Conservation (phyloP, 2,888 invertebrate species). For the Acanthosepion esculentum region DNA sequence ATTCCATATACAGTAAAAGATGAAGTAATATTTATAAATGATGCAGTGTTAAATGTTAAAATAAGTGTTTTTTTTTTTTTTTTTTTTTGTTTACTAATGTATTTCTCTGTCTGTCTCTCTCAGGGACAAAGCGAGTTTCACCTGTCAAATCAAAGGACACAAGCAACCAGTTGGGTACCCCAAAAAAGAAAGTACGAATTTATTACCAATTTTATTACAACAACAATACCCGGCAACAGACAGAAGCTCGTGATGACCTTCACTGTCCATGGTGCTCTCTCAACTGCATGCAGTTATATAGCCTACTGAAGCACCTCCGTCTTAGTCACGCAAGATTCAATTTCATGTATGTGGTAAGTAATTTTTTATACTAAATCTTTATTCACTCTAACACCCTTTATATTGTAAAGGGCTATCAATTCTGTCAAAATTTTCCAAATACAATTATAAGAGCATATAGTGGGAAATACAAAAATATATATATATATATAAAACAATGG, state of each 20-base stretch:
- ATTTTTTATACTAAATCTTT: background rate
- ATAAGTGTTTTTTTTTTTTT: too few species aligned
- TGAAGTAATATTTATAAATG: too few species aligned
- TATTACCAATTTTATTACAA: slow-evolving; percentile 97
- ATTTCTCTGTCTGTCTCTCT: background rate
- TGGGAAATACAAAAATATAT: too few species aligned
- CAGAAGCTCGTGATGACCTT: slow-evolving; percentile 92
- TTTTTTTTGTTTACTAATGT: too few species aligned
- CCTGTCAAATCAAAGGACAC: slow-evolving; percentile 54
- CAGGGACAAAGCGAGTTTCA: slow-evolving; percentile 43
- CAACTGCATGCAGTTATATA: slow-evolving; percentile 89
- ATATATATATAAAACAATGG: background rate
- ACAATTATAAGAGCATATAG: too few species aligned
- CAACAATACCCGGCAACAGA: slow-evolving; percentile 94
- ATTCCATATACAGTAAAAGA: too few species aligned
- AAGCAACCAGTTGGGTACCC: slow-evolving; percentile 57
- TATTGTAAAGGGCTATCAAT: too few species aligned
- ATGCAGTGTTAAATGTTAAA: too few species aligned
- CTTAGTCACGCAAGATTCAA: slow-evolving; percentile 94
- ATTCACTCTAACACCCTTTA: too few species aligned
- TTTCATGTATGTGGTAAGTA: slow-evolving; percentile 89
- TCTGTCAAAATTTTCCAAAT: too few species aligned
- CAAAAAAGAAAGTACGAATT: slow-evolving; percentile 80
- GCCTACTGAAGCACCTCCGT: slow-evolving; percentile 93
- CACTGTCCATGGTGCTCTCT: slow-evolving; percentile 97